These are phyloP conservation scores for Empidonax traillii DNA, from an alignment of 2,113 vertebrate genomes.

Conservation along the genomic window DNA sequence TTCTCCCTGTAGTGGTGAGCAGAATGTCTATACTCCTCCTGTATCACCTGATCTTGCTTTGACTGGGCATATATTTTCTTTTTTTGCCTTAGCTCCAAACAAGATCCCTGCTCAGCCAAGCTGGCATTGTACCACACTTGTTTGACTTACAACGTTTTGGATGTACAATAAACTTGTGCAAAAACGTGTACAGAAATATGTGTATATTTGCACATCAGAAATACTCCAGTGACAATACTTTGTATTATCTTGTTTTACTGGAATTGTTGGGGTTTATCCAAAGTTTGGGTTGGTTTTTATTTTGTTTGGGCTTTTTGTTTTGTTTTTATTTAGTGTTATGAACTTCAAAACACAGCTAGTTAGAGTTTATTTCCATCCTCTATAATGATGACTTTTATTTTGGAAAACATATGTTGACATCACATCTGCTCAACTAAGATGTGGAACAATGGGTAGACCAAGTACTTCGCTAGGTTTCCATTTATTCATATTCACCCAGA, in stretches of 20 bases:
- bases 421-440: neutral
- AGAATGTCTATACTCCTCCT: neutral
- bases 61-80: neutral
- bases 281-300: neutral
- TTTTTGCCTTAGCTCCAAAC: neutral
- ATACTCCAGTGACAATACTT: neutral
- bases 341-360: neutral
- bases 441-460: neutral
- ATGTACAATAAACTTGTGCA: neutral
- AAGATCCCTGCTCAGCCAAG: neutral
- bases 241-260: neutral
- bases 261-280: neutral
- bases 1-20: neutral
- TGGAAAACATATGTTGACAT: neutral
- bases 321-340: neutral
- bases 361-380: neutral
- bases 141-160: neutral
- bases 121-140: neutral
- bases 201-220: neutral
- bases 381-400: neutral
- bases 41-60: neutral
- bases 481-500: neutral
- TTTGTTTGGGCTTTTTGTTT: neutral
- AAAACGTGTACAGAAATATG: neutral
- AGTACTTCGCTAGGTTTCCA: neutral